phyloP scores from a whole-genome alignment of 2,797 vertebrate species.

The Borostomias antarcticus region DNA sequence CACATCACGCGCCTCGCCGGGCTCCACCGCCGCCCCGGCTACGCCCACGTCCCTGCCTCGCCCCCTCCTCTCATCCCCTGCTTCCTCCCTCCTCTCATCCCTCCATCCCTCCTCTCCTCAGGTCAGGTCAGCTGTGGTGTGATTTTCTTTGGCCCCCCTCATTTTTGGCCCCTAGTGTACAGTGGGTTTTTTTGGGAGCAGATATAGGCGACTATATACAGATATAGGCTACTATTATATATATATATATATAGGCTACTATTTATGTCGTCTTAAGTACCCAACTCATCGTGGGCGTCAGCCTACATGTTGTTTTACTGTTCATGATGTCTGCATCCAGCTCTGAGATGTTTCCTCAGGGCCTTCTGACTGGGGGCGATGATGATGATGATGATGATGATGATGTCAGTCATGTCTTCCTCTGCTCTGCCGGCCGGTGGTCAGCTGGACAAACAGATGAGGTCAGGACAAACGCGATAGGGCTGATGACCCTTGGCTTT shows the following conservation, averaged over 20 bases:
- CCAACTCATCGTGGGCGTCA: no score
- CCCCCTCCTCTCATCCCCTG: not conserved
- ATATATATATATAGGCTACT: no score
- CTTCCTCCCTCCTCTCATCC: not conserved
- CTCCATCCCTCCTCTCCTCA: not conserved
- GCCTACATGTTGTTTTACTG: no score
- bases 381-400: not conserved
- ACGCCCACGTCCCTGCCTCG: not conserved
- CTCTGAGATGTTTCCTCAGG: not conserved
- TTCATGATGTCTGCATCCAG: no score
- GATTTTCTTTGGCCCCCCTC: no score
- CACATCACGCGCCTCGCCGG: conserved; percentile 34
- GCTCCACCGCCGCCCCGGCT: conserved; percentile 35
- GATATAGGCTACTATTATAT: no score
- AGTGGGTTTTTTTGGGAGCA: no score
- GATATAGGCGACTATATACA: no score
- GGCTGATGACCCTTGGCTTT: not conserved
- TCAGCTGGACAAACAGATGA: not conserved
- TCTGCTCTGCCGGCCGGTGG: not conserved
- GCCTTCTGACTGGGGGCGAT: not conserved
- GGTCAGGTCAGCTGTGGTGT: no score
- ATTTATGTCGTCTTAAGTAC: no score
- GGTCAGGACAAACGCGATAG: not conserved
- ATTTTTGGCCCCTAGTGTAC: no score
- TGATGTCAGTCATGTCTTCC: not conserved